Evolutionary conservation across 2,888 invertebrate species (phyloP), one percentile per base, ranked within the genome.

Genomic region (Tricholauxania praeusta): DNA sequence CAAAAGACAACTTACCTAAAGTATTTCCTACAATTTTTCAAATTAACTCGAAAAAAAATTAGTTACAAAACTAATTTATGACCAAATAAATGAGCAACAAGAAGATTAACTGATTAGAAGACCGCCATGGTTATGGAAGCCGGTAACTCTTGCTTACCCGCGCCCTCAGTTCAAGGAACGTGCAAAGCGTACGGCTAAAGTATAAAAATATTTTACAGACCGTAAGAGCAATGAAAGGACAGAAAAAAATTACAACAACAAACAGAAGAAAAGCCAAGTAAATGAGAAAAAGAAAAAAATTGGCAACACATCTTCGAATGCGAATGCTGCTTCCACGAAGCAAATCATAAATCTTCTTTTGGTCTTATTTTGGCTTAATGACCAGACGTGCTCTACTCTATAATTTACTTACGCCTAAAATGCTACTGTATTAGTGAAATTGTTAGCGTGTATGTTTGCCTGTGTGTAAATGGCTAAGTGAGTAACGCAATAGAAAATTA

Each of bases 351-450:
- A 84, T 84, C 84, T 83, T 84, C 79, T 80, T 84, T 82, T 80
- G 84, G 83, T 84, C 83, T 82, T 82, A 83, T 84, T 39, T 83
- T 82, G 82, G 83, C 84, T 84, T 84, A 84, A 84, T 84, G 84
- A 84, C 84, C 84, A 84, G 84, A 84, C 84, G 84, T 84, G 84
- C 83, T 81, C 81, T 78, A 79, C 78, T 81, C 80, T 80, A 81
- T 83, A 84, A 84, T 84, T 83, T 84, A 83, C 82, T 74, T 74
- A 79, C 76, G 77, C 72, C 71, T 70, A 48, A 63, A 68, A 67
- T 64, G 57, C 57, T 14, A 17, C 19, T 49, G 8, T 12, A 12
- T 12, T 32, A 12, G 57, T 19, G 12, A 19, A 19, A 12, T 19
- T 39, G 39, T 39, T 5, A 39, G 39, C 39, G 39, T 39, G 39